These are phyloP conservation scores for Diaperis boleti DNA, from an alignment of 2,888 invertebrate species.

Conservation along the genomic window DNA sequence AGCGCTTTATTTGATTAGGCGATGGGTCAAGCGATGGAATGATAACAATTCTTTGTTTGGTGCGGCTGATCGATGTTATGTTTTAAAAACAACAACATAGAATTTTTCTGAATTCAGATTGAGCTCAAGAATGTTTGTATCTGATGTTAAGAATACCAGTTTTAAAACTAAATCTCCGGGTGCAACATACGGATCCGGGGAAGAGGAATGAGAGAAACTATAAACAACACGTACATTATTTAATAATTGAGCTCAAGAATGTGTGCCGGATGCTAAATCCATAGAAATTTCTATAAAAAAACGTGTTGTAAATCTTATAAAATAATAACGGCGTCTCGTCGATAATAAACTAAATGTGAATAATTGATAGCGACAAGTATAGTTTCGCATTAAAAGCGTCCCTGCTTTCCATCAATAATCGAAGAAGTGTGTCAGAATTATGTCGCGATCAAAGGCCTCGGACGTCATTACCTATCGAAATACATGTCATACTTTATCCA, in stretches of 20 bases:
- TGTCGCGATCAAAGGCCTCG: constrained; percentile 38
- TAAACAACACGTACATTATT: not conserved
- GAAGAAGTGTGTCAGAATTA: constrained; percentile 38
- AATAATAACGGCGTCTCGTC: not conserved
- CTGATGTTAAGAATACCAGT: too few relatives aligned
- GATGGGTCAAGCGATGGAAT: constrained; percentile 16
- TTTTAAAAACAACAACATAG: not conserved
- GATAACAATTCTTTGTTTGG: constrained; percentile 14
- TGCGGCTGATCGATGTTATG: not conserved
- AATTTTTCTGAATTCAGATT: too few relatives aligned
- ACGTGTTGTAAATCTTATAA: not conserved
- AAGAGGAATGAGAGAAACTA: too few relatives aligned
- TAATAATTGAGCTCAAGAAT: not conserved
- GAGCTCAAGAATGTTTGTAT: too few relatives aligned
- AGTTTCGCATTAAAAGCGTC: not conserved
- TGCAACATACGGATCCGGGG: too few relatives aligned
- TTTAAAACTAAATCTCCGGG: too few relatives aligned
- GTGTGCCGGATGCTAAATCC: too few relatives aligned
- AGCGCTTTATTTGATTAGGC: constrained; percentile 28
- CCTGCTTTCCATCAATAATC: constrained; percentile 17
- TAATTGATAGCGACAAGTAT: not conserved
- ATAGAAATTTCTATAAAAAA: not conserved
- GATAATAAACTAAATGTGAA: constrained; percentile 1
- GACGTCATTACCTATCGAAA: constrained; percentile 27
- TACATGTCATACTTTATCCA: constrained; percentile 27